Evolutionary conservation across 2,888 invertebrate species (phyloP).

Genomic region (Plebejus anna): DNA sequence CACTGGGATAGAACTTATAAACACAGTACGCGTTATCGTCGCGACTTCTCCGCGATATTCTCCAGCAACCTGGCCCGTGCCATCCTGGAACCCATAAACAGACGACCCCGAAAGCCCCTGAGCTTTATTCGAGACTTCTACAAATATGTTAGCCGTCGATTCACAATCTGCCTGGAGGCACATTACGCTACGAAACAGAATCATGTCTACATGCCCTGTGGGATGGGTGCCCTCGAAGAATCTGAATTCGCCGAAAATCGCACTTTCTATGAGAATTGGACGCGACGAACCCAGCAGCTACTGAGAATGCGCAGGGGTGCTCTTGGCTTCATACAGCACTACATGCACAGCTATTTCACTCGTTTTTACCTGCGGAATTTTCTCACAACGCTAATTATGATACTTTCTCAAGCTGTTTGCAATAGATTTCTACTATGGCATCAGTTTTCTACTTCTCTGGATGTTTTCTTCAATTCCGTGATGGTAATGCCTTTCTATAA

Average conservation of each 20-base stretch:
- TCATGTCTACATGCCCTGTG: not conserved
- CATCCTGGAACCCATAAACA: not conserved
- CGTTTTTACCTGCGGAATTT: not conserved
- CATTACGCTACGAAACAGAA: not conserved
- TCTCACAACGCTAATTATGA: not conserved
- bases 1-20: not conserved
- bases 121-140: not conserved
- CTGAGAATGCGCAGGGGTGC: not conserved
- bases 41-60: not conserved
- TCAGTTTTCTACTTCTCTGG: not conserved
- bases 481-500: not conserved
- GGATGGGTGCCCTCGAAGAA: not conserved
- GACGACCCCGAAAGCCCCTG: not conserved
- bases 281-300: not conserved
- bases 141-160: conserved; percentile 6
- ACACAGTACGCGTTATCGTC: not conserved
- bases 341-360: conserved; percentile 7
- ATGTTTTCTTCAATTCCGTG: not conserved
- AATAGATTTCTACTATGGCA: conserved; percentile 15
- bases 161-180: not conserved
- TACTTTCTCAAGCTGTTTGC: conserved; percentile 5
- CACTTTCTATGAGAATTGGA: conserved; percentile 8
- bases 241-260: not conserved
- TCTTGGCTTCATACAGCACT: not conserved
- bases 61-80: not conserved